Base-by-base conservation (phyloP, 2,888 invertebrate genomes). In the Ectropis crepuscularia region DNA sequence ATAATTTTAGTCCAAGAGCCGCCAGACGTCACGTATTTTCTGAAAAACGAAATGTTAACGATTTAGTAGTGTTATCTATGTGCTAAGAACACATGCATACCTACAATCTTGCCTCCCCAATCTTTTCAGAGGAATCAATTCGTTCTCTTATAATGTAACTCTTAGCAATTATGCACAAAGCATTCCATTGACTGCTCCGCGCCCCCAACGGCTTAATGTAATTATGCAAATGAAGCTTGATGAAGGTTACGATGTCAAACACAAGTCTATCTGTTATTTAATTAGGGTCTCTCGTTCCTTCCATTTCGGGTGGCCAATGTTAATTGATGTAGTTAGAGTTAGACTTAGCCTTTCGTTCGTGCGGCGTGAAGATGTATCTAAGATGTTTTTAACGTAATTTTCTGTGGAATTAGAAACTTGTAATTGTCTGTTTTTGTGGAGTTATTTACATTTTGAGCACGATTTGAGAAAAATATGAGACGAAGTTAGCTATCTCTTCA, bases 191-290 rank as follows among this genome's bases (percentile, higher is more conserved):
- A 28, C 16, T 28, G 16, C 16, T 28, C 16, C 4, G 54, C 53
- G 46, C 64, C 11, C 49, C 63, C 53, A 55, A 60, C 53, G 53
- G 53, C 36, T 67, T 62, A 57, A 69, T 67, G 55, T 60, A 49
- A 61, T 67, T 69, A 69, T 69, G 67, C 57, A 63, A 58, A 69
- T 65, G 53, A 58, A 7, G 9, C 46, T 47, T 67, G 67, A 69
- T 67, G 64, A 69, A 69, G 69, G 69, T 61, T 63, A 55, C 67
- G 58, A 67, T 62, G 69, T 64, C 69, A 69, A 67, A 65, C 53
- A 64, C 60, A 63, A 69, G 62, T 66, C 53, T 53, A 51, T 59
- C 50, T 59, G 54, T 63, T 54, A 53, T 58, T 58, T 58, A 53
- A 54, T 63, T 63, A 62, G 51, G 37, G 28, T 45, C 50, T 55